A percentile compares a stretch with the other conserved stretches of the same genome.
Conservation (phyloP, 2,888 invertebrate species). For the Tiliacea aurago region DNA sequence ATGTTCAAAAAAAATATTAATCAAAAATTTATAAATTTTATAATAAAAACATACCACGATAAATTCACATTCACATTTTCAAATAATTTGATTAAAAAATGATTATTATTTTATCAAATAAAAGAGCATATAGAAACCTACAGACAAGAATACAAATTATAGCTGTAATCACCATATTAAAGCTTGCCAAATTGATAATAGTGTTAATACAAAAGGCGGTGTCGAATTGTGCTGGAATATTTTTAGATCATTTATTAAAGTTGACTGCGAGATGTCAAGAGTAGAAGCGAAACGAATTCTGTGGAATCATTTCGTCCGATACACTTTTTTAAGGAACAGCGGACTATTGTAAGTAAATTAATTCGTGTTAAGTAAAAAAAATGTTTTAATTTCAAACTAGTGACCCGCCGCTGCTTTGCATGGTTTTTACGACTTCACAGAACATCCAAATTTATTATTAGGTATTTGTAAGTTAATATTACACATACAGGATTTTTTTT, state of each 20-base stretch:
- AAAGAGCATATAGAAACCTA: slow-evolving; percentile 44
- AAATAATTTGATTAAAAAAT: slow-evolving; percentile 53
- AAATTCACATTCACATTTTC: slow-evolving; percentile 6
- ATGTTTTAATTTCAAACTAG: neutral
- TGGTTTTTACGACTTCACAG: too few relatives aligned
- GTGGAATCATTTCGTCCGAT: slow-evolving; percentile 65
- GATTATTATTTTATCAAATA: slow-evolving; percentile 29
- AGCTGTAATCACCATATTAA: slow-evolving; percentile 74
- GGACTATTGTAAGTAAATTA: slow-evolving; percentile 46
- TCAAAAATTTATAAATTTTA: neutral
- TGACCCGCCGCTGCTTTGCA: too few relatives aligned
- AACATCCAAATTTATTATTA: too few relatives aligned
- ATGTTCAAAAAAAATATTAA: neutral
- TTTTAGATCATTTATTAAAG: slow-evolving; percentile 86
- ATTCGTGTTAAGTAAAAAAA: slow-evolving; percentile 5
- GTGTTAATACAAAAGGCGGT: slow-evolving; percentile 81
- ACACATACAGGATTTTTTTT: too few relatives aligned
- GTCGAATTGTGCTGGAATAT: slow-evolving; percentile 77
- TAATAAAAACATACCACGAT: too few relatives aligned
- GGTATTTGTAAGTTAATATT: too few relatives aligned
- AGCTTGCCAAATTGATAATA: slow-evolving; percentile 90
- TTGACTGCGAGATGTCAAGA: slow-evolving; percentile 68
- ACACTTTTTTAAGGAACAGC: slow-evolving; percentile 60
- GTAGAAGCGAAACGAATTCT: slow-evolving; percentile 85
- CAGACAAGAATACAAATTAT: slow-evolving; percentile 42